Evolutionary conservation across 2,888 invertebrate genomes (phyloP).

Genomic region (Cheilosia vernalis): DNA sequence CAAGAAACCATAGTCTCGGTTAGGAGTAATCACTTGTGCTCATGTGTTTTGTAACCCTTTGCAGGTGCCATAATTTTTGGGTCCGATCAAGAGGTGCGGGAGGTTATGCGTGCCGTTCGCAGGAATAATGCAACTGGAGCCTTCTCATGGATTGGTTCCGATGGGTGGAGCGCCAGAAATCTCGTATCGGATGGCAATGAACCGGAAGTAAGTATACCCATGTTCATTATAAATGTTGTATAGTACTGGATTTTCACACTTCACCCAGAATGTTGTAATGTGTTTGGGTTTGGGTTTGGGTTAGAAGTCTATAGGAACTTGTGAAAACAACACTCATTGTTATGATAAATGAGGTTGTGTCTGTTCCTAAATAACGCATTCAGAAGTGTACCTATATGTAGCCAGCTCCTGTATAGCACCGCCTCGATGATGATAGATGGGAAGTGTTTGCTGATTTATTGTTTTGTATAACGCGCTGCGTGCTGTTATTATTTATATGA

Average conservation of each 20-base stretch:
- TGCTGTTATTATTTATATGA: constrained; percentile 43
- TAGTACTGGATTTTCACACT: constrained; percentile 9
- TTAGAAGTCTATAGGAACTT: constrained; percentile 19
- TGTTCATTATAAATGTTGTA: constrained; percentile 7
- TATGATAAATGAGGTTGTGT: constrained; percentile 60
- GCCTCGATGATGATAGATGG: constrained; percentile 48
- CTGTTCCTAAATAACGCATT: constrained; percentile 49
- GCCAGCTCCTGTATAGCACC: constrained; percentile 15
- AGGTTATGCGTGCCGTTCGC: constrained; percentile 96
- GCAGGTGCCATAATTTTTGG: constrained; percentile 97
- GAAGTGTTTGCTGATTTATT: constrained; percentile 58
- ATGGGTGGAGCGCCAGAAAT: constrained; percentile 96
- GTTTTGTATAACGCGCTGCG: constrained; percentile 29
- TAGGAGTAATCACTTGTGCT: neutral
- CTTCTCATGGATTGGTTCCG: constrained; percentile 98
- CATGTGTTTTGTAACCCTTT: constrained; percentile 66
- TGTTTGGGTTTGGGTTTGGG: neutral
- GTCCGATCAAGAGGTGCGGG: constrained; percentile 98
- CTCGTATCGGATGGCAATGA: constrained; percentile 95
- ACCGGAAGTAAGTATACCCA: constrained; percentile 86
- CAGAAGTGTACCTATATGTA: constrained; percentile 32
- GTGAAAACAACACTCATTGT: constrained; percentile 49
- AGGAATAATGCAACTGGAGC: constrained; percentile 93
- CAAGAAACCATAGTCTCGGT: neutral
- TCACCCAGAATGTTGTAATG: constrained; percentile 40